Evolutionary conservation across 1,140 invertebrate genomes (phyloP), one percentile per base, ranked within the genome.

Genomic region (Drosophila parvula): DNA sequence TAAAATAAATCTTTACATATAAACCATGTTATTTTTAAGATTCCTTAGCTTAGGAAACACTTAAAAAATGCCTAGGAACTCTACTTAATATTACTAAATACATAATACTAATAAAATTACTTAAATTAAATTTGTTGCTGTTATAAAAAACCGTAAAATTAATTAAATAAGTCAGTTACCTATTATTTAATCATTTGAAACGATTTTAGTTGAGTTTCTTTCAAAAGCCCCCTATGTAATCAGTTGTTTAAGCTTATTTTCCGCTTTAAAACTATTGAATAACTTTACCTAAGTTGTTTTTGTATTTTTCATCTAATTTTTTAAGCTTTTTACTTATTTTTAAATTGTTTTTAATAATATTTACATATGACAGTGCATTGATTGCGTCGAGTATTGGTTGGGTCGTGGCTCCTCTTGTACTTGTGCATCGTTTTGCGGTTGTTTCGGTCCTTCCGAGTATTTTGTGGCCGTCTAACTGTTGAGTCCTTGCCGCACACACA

Each of bases 381-480:
- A 32, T 12, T 34, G 45, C 41, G 1, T 51, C 18, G 51, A 55
- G 34, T 51, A 36, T 51, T 18, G 28, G 22, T 47, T 9, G 43
- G 47, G 48, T 55, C 36, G 50, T 38, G 38, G 38, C 27, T 60
- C 27, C 56, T 44, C 36, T 22, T 50, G 45, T 67, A 28, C 61
- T 76, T 59, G 53, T 67, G 61, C 74, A 76, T 76, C 74, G 74
- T 76, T 76, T 75, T 76, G 74, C 38, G 74, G 74, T 67, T 75
- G 53, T 53, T 45, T 57, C 73, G 73, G 71, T 76, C 61, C 51
- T 56, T 53, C 48, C 74, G 28, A 76, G 73, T 76, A 76, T 76
- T 76, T 76, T 76, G 73, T 67, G 73, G 74, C 28, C 63, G 61
- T 76, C 74, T 64, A 76, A 76, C 74, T 76, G 74, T 76, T 76